Percentiles rank a stretch among this genome's conserved stretches.
Evolutionary conservation across 2,888 invertebrate genomes (phyloP).

Genomic region (Luperina testacea): DNA sequence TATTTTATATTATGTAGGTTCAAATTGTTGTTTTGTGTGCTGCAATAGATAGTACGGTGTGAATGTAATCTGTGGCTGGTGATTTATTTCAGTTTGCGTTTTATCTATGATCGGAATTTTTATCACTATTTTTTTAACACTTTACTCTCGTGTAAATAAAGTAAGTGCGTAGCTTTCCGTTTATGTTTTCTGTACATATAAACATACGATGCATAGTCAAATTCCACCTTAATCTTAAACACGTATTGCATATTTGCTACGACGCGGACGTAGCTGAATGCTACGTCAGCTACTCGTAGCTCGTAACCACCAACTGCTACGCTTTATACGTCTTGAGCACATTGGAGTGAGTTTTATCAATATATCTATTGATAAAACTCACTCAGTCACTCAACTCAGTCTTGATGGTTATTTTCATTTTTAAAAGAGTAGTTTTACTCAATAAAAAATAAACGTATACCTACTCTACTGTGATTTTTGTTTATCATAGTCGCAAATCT

Average conservation of each 20-base stretch:
- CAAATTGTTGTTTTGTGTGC: slow-evolving; percentile 31
- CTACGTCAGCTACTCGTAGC: slow-evolving; percentile 45
- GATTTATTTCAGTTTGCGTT: slow-evolving; percentile 26
- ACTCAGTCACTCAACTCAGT: too few species aligned
- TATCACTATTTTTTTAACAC: neutral
- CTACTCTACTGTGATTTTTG: neutral
- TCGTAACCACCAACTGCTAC: slow-evolving; percentile 25
- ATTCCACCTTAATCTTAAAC: slow-evolving; percentile 2
- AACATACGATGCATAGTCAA: neutral
- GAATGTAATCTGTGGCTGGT: slow-evolving; percentile 38
- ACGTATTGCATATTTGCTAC: slow-evolving; percentile 6
- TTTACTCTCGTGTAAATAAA: neutral
- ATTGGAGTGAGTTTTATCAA: too few species aligned
- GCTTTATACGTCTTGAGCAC: neutral
- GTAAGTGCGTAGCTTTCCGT: neutral
- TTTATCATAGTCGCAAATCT: slow-evolving; percentile 9
- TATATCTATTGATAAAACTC: too few species aligned
- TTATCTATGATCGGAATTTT: slow-evolving; percentile 11
- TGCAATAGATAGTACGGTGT: slow-evolving; percentile 33
- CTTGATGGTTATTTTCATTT: neutral
- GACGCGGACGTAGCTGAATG: slow-evolving; percentile 16
- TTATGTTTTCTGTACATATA: neutral
- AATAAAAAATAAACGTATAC: neutral
- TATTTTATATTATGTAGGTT: slow-evolving; percentile 30
- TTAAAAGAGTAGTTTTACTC: neutral